Percentiles rank a stretch among this genome's conserved stretches.
Evolutionary conservation across 1,140 invertebrate species (phyloP).

Genomic region (Gonatopus flavifemur): DNA sequence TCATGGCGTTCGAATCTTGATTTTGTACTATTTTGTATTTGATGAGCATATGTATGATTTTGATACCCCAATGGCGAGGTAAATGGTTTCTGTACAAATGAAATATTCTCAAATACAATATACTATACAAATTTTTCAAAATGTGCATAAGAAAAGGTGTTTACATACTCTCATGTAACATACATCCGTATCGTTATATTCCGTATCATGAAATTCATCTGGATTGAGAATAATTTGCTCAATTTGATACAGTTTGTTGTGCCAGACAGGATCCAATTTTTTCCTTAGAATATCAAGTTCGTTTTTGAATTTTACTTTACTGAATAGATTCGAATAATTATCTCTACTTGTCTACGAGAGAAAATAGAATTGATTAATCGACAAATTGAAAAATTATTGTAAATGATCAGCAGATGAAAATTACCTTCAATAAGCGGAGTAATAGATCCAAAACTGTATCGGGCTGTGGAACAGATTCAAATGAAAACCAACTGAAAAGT

Average conservation of each 20-base stretch:
- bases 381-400: neutral
- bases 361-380: neutral
- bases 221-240: slow-evolving; percentile 27
- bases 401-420: neutral
- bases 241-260: slow-evolving; percentile 40
- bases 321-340: slow-evolving; percentile 38
- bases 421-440: slow-evolving; percentile 46
- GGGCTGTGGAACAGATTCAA: slow-evolving; percentile 34
- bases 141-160: too few relatives aligned
- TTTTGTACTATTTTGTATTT: slow-evolving; percentile 16
- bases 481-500: slow-evolving; percentile 55
- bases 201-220: neutral
- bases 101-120: too few relatives aligned
- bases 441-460: slow-evolving; percentile 52
- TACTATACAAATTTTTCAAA: too few relatives aligned
- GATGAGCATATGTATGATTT: too few relatives aligned
- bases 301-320: slow-evolving; percentile 37
- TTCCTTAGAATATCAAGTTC: slow-evolving; percentile 33
- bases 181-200: neutral
- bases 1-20: neutral
- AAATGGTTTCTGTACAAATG: too few relatives aligned
- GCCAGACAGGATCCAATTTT: slow-evolving; percentile 29
- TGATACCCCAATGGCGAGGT: too few relatives aligned
- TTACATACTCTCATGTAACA: slow-evolving; percentile 15
- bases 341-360: slow-evolving; percentile 15